Evolutionary conservation across 2,888 invertebrate genomes (phyloP).

Genomic region (Atethmia centrago): DNA sequence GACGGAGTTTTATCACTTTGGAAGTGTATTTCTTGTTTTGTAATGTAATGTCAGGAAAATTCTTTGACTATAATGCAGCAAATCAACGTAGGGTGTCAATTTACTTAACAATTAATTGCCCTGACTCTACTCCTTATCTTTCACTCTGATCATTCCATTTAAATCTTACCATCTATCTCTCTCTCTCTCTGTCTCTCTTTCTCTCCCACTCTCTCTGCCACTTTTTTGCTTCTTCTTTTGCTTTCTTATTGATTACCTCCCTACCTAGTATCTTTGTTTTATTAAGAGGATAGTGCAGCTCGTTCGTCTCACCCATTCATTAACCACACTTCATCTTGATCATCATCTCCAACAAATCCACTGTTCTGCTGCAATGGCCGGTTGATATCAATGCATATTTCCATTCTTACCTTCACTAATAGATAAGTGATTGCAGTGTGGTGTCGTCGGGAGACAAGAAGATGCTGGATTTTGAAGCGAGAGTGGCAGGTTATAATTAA

Average conservation of each 20-base stretch:
- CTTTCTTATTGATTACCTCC: neutral
- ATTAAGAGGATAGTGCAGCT: neutral
- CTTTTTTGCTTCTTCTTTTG: neutral
- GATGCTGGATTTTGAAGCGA: neutral
- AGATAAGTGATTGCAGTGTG: neutral
- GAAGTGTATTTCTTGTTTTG: neutral
- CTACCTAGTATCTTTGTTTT: too few relatives aligned
- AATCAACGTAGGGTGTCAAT: too few relatives aligned
- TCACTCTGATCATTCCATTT: neutral
- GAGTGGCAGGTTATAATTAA: neutral
- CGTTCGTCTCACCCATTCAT: neutral
- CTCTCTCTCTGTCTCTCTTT: neutral
- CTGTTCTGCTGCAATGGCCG: neutral
- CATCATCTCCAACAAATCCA: neutral
- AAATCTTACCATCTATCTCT: neutral
- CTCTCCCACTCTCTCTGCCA: neutral
- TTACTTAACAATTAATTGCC: neutral
- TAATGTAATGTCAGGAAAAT: too few relatives aligned
- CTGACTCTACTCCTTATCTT: neutral
- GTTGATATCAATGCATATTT: neutral
- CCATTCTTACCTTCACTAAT: neutral
- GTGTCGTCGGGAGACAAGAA: neutral
- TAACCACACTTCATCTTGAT: neutral
- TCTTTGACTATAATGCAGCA: neutral
- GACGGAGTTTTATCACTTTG: constrained; percentile 49